phyloP scores from a whole-genome alignment of 1,140 invertebrate species.

The Charaxes varanes region DNA sequence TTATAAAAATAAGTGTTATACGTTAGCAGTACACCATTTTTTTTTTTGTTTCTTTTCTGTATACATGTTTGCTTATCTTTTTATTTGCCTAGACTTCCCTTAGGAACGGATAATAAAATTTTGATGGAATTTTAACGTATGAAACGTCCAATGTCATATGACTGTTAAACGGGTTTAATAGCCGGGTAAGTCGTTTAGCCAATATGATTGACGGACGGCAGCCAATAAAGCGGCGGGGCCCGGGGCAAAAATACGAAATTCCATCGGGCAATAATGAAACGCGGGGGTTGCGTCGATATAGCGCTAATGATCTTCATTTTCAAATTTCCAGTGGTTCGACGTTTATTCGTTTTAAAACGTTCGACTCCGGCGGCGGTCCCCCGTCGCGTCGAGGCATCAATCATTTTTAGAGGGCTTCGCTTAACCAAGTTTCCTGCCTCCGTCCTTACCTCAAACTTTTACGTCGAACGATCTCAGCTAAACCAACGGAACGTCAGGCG shows the following conservation, averaged over 20 bases:
- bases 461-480: slow-evolving; percentile 69
- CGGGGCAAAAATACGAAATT: slow-evolving; percentile 43
- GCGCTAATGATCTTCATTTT: slow-evolving; percentile 69
- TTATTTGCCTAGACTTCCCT: too few species aligned
- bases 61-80: too few species aligned
- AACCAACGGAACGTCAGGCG: slow-evolving; percentile 64
- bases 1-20: too few species aligned
- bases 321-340: slow-evolving; percentile 58
- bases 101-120: too few species aligned
- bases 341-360: slow-evolving; percentile 71
- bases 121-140: too few species aligned
- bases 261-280: slow-evolving; percentile 54
- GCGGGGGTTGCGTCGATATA: slow-evolving; percentile 41
- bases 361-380: slow-evolving; percentile 30
- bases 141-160: too few species aligned
- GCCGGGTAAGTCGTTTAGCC: slow-evolving; percentile 28
- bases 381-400: slow-evolving; percentile 58
- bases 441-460: slow-evolving; percentile 58
- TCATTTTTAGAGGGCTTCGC: slow-evolving; percentile 73
- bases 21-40: too few species aligned
- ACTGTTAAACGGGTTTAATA: too few species aligned
- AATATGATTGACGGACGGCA: slow-evolving; percentile 39
- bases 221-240: slow-evolving; percentile 31
- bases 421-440: slow-evolving; percentile 68
- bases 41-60: too few species aligned